These are phyloP conservation scores for Drymodes brunneopygia DNA, from an alignment of 2,113 vertebrate genomes.

Conservation along the genomic window DNA sequence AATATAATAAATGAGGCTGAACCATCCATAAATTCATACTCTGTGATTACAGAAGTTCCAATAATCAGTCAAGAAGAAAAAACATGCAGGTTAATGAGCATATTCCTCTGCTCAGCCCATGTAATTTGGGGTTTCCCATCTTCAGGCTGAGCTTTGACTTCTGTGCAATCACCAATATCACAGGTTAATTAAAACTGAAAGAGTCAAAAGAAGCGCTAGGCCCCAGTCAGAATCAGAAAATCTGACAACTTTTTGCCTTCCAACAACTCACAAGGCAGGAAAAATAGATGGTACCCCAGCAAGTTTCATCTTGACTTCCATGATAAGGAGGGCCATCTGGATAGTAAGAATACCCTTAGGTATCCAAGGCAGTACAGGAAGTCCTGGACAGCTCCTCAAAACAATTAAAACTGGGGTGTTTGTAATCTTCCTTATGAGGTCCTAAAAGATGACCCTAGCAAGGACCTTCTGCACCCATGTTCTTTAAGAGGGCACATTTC, in stretches of 20 bases:
- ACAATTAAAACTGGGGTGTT: background rate
- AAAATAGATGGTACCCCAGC: background rate
- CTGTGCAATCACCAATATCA: background rate
- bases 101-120: background rate
- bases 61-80: background rate
- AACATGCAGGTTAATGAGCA: background rate
- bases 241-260: background rate
- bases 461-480: background rate
- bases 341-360: background rate
- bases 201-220: background rate
- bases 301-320: background rate
- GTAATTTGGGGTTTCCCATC: background rate
- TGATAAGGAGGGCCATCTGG: background rate
- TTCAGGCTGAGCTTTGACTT: background rate
- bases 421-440: background rate
- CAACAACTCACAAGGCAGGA: background rate
- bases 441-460: background rate
- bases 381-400: background rate
- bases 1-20: background rate
- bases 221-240: background rate
- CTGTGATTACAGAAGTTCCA: background rate
- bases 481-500: background rate
- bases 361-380: background rate
- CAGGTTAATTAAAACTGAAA: background rate
- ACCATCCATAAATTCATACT: background rate